A percentile compares a stretch with the other conserved stretches of the same genome.
Evolutionary conservation across 2,113 vertebrate species (phyloP).

Genomic region (Turnix velox): DNA sequence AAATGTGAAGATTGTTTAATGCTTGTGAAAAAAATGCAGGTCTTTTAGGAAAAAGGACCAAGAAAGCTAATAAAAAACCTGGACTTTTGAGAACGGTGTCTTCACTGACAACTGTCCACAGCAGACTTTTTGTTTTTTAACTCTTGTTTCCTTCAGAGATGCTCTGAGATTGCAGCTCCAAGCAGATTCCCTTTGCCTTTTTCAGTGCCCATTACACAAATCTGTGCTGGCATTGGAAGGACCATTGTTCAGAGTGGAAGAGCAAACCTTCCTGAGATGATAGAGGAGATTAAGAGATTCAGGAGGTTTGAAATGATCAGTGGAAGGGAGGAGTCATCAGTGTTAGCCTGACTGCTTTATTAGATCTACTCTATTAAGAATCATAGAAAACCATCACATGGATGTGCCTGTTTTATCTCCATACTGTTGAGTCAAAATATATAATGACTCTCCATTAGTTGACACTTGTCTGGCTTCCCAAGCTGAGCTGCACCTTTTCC

Average conservation of each 20-base stretch:
- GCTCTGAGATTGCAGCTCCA: background rate
- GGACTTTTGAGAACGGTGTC: background rate
- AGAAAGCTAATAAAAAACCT: background rate
- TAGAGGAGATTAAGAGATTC: background rate
- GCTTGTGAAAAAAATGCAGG: background rate
- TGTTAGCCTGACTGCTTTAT: background rate
- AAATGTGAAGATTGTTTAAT: background rate
- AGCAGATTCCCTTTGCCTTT: background rate
- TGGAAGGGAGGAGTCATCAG: background rate
- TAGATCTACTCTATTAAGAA: background rate
- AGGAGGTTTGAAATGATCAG: background rate
- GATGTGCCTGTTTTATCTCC: background rate
- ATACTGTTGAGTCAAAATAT: background rate
- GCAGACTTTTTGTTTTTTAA: background rate
- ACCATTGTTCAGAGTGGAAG: background rate
- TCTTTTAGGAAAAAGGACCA: background rate
- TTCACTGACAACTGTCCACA: background rate
- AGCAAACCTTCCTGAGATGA: background rate
- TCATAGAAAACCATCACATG: background rate
- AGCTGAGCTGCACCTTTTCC: background rate
- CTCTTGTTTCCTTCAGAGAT: background rate
- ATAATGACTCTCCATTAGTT: background rate
- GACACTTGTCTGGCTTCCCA: background rate
- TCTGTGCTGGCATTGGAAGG: rapidly evolving
- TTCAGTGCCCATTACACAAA: background rate